phyloP scores from a whole-genome alignment of 2,888 invertebrate species.

The Ophioninae sp. region DNA sequence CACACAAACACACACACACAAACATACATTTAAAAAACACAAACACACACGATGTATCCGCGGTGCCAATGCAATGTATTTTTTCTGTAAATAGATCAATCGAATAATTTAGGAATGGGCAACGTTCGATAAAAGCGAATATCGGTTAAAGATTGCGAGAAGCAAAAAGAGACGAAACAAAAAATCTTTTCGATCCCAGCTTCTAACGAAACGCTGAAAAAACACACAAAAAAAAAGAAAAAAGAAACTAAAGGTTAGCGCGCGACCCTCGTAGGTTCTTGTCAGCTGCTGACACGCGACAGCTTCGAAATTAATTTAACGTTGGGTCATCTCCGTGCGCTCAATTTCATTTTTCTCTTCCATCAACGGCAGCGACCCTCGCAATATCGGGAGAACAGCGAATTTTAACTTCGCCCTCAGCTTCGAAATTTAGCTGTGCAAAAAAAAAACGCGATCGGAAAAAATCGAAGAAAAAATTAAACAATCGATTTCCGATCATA shows the following conservation, averaged over 20 bases:
- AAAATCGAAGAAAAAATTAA: background rate
- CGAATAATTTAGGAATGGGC: slow-evolving; percentile 61
- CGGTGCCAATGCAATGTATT: slow-evolving; percentile 78
- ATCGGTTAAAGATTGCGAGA: slow-evolving; percentile 38
- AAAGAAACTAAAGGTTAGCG: slow-evolving; percentile 30
- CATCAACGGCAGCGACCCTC: background rate
- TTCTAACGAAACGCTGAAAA: slow-evolving; percentile 57
- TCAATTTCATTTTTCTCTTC: background rate
- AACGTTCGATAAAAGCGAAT: slow-evolving; percentile 54
- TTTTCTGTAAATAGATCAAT: slow-evolving; percentile 73
- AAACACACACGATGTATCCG: slow-evolving; percentile 69
- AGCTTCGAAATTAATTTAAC: slow-evolving; percentile 1
- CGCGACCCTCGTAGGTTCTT: slow-evolving; percentile 4
- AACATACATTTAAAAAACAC: too few species aligned
- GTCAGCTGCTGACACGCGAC: background rate
- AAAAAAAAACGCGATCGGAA: background rate
- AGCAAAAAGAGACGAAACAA: slow-evolving; percentile 56
- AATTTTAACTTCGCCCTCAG: background rate
- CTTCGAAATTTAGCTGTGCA: slow-evolving; percentile 6
- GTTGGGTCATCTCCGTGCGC: background rate
- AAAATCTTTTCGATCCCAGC: slow-evolving; percentile 53
- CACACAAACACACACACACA: slow-evolving; percentile 66
- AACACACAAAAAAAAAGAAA: slow-evolving; percentile 53
- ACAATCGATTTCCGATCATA: background rate
- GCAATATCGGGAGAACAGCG: background rate